Base-by-base conservation (phyloP, 2,888 invertebrate genomes). In the Campaea margaritaria region DNA sequence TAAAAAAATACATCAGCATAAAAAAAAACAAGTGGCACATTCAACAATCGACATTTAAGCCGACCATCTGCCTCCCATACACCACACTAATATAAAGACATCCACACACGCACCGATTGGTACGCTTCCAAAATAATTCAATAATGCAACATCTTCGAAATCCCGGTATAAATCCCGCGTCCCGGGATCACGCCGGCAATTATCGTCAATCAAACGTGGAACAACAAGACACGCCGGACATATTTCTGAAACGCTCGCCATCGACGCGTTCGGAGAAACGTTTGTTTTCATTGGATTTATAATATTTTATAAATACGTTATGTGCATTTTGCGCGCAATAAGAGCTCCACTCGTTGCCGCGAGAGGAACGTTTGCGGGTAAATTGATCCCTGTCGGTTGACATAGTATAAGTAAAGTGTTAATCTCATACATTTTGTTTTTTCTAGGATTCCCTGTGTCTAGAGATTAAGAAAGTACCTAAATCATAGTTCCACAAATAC, bases 251-350 rank as follows among this genome's bases (percentile, higher is more conserved):
- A 65, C 64, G 65, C 63, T 60, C 61, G 49, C 31, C 41, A 38
- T 49, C 65, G 64, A 67, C 64, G 50, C 47, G 36, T 82, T 79
- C 78, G 65, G 49, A 56, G 73, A 74, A 74, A 62, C 64, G 76
- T 78, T 79, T 86, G 84, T 86, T 87, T 83, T 82, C 79, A 76
- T 81, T 81, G 75, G 71, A 73, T 70, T 81, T 72, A 73, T 76
- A 79, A 81, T 78, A 80, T 81, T 79, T 73, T 76, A 75, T 78
- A 59, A 69, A 69, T 69, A 69, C 62, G 65, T 62, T 69, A 64
- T 66, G 71, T 62, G 58, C 67, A 54, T 65, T 48, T 55, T 53
- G 44, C 41, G 54, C 59, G 55, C 42, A 50, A 55, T 62, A 47
- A 52, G 42, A 28, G 54, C 65, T 21, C 2, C 5, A 9, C 31